Base-by-base conservation (phyloP, 2,797 vertebrate species). In the Schizopygopsis malacanthus region DNA sequence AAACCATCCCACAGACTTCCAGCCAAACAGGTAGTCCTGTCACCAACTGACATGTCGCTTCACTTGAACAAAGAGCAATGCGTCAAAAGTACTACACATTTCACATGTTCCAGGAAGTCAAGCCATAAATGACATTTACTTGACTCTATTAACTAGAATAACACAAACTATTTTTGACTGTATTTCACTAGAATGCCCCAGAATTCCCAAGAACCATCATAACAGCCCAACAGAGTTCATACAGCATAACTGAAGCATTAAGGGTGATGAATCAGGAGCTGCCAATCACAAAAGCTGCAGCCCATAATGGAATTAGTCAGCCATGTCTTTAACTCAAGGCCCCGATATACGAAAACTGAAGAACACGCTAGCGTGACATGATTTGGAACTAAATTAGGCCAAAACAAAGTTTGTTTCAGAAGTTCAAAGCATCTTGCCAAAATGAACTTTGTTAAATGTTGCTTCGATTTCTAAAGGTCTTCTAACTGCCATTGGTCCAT, bases 171-270 rank as follows among this genome's bases (percentile, higher is more conserved):
- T 71, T 18, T 72, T 72, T 2, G 20, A 15, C 12, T 13, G 16
- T 22, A 75, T 13, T 80, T 87, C 37, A 67, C 4, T 7, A 47
- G 52, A 61, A 78, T 86, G 79, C 79, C 88, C 86, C 86, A 85
- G 85, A 89, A 92, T 91, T 70, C 91, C 92, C 84, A 85, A 76
- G 43, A 75, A 83, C 89, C 83, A 59, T 88, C 81, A 86, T 84
- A 45, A 85, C 89, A 90, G 65, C 56, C 89, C 82, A 81, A 81
- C 6, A 56, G n/a, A 87, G 77, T 73, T 83, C 52, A 88, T 71
- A 83, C 50, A 85, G 87, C 63, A 84, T 89, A 83, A 89, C 85
- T 85, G 69, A 91, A 90, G 89, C 89, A 87, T 89, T 41, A 76
- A 89, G 86, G 63, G 75, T 0, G 37, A 82, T 81, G 54, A 86